Percentiles rank a stretch among this genome's conserved stretches.
These are phyloP conservation scores for Drosophila subsilvestris DNA, from an alignment of 2,888 invertebrate species.

Conservation along the genomic window DNA sequence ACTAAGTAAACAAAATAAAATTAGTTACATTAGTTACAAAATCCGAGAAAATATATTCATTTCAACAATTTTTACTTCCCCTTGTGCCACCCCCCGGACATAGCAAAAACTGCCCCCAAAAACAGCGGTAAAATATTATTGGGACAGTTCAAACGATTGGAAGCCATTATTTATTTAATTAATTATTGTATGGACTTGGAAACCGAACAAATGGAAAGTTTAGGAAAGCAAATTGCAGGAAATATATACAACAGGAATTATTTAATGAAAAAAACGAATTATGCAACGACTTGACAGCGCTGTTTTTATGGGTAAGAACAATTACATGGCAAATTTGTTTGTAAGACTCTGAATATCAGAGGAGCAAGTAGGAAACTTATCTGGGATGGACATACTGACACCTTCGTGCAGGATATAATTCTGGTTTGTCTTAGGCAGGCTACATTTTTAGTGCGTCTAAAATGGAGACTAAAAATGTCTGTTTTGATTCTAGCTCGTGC, in stretches of 20 bases:
- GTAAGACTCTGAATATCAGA: neutral
- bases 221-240: conserved; percentile 16
- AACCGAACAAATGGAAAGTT: conserved; percentile 7
- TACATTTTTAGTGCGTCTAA: neutral
- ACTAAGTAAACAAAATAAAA: conserved; percentile 79
- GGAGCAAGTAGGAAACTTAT: neutral
- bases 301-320: neutral
- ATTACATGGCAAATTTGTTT: neutral
- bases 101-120: conserved; percentile 6
- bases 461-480: neutral
- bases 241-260: conserved; percentile 22
- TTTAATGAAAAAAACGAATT: conserved; percentile 15
- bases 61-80: conserved; percentile 24
- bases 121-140: conserved; percentile 2
- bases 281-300: neutral
- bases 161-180: conserved; percentile 19
- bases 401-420: neutral
- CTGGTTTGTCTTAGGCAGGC: neutral
- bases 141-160: conserved; percentile 11
- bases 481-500: neutral
- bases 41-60: conserved; percentile 58
- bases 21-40: conserved; percentile 80
- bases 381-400: neutral
- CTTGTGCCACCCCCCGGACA: neutral
- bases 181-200: conserved; percentile 9